These are phyloP conservation scores for Anagyrus pseudococci DNA, from an alignment of 2,888 invertebrate species.

Conservation along the genomic window DNA sequence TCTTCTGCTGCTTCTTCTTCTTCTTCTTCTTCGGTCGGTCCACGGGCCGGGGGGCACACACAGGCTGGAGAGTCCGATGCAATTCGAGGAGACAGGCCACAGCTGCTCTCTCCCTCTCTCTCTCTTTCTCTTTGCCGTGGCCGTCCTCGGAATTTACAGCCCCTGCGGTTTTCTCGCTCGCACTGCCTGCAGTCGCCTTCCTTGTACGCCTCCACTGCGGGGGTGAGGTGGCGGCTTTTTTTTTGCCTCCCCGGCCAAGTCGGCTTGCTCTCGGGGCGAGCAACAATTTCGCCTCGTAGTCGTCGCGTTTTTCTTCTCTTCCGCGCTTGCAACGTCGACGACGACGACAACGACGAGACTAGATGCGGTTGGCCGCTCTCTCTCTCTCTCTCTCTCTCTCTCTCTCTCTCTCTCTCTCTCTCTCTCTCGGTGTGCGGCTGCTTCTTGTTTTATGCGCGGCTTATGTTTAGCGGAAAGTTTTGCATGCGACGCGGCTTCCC, in stretches of 20 bases:
- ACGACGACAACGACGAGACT: too few species aligned
- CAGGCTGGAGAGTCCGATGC: conserved; percentile 28
- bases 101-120: conserved; percentile 40
- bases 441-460: too few species aligned
- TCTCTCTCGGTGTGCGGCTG: conserved; percentile 38
- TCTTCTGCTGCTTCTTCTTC: too few species aligned
- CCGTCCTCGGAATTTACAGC: conserved; percentile 42
- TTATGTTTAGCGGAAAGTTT: too few species aligned
- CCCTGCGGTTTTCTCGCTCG: conserved; percentile 28
- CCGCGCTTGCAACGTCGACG: too few species aligned
- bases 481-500: too few species aligned
- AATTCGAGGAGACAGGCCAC: conserved; percentile 41
- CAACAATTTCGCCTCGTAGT: conserved; percentile 8
- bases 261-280: background rate
- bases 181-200: background rate
- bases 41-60: too few species aligned
- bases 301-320: too few species aligned
- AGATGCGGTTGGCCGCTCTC: too few species aligned
- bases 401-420: conserved; percentile 23
- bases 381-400: too few species aligned
- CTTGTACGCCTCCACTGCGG: background rate
- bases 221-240: background rate
- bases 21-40: too few species aligned
- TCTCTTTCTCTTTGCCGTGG: too few species aligned
- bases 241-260: conserved; percentile 14